phyloP scores from a whole-genome alignment of 2,888 invertebrate species.

The Lithophane semibrunnea region DNA sequence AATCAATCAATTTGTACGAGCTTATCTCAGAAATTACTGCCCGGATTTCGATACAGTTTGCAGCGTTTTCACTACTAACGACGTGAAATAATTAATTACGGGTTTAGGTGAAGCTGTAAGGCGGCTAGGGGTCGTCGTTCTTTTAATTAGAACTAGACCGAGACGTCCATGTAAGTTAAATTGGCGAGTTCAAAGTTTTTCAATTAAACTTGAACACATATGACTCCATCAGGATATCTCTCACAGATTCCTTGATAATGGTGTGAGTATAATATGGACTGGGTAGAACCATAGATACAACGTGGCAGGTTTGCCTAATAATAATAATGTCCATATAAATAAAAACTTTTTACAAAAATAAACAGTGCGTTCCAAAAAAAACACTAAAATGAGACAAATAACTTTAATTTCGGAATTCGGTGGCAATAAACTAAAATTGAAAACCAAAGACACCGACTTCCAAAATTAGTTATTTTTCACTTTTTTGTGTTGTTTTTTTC shows the following conservation, averaged over 20 bases:
- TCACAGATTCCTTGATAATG: slow-evolving; percentile 8
- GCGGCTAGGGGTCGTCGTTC: neutral
- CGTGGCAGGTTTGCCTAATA: too few species aligned
- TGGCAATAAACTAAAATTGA: too few species aligned
- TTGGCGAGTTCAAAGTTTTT: slow-evolving; percentile 41
- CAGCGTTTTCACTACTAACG: neutral
- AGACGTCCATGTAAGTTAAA: slow-evolving; percentile 25
- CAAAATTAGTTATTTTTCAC: too few species aligned
- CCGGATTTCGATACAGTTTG: neutral
- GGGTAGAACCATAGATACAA: too few species aligned
- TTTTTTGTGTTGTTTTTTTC: too few species aligned
- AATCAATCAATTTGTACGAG: neutral
- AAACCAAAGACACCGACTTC: too few species aligned
- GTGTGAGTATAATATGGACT: neutral
- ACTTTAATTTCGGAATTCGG: too few species aligned
- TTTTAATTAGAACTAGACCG: slow-evolving; percentile 30
- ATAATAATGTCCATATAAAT: too few species aligned
- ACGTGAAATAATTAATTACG: neutral
- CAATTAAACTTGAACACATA: slow-evolving; percentile 48
- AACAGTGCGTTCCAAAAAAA: too few species aligned
- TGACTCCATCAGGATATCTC: neutral
- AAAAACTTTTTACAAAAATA: too few species aligned
- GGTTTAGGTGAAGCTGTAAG: neutral
- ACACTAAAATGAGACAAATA: too few species aligned
- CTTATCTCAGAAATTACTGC: neutral